These are phyloP conservation scores for Eutolmus rufibarbis DNA, from an alignment of 2,888 invertebrate species.

Conservation along the genomic window DNA sequence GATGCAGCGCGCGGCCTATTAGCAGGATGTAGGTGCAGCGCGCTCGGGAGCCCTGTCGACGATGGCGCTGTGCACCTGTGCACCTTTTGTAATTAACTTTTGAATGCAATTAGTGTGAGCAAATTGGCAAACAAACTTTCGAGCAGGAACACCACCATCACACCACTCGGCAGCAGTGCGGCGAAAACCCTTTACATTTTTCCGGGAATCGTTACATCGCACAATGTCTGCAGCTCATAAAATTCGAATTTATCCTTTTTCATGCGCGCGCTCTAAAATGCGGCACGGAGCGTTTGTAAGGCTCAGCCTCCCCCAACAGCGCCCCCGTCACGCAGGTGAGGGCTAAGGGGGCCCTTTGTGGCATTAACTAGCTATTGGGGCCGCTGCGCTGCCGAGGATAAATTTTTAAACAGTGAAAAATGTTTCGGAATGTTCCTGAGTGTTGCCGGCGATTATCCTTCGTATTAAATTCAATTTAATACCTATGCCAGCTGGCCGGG, in stretches of 20 bases:
- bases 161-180: background rate
- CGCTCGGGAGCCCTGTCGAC: background rate
- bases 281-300: background rate
- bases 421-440: background rate
- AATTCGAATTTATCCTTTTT: conserved; percentile 19
- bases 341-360: background rate
- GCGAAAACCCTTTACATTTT: background rate
- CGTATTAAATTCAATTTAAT: conserved; percentile 9
- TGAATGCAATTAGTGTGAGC: conserved; percentile 23
- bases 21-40: background rate
- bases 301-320: background rate
- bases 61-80: background rate
- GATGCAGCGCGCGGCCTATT: background rate
- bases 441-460: background rate
- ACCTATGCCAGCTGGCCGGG: background rate
- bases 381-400: background rate
- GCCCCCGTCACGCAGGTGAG: background rate
- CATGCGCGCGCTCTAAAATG: background rate
- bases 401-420: conserved; percentile 1
- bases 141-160: background rate
- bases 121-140: conserved; percentile 20
- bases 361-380: background rate
- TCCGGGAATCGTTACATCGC: background rate
- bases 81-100: conserved; percentile 17
- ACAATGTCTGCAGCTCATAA: conserved; percentile 7